phyloP scores from a whole-genome alignment of 2,113 vertebrate genomes.

The Psilopogon haemacephalus region DNA sequence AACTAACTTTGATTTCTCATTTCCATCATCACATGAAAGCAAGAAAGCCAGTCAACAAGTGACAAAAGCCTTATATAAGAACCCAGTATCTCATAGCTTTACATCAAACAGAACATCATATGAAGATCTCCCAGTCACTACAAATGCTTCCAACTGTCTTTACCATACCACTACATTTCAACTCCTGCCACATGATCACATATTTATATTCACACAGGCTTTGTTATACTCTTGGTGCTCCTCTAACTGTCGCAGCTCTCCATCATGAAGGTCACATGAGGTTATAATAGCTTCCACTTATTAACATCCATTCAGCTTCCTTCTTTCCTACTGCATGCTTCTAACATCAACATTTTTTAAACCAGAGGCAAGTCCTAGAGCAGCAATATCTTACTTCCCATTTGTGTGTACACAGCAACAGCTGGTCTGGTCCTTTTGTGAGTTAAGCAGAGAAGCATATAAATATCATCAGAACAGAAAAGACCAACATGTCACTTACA shows the following conservation, averaged over 20 bases:
- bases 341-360: neutral
- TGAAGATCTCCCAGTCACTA: neutral
- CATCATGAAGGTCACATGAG: neutral
- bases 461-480: neutral
- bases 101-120: neutral
- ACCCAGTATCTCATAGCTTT: neutral
- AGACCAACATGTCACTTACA: neutral
- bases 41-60: neutral
- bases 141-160: neutral
- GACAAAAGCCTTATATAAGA: neutral
- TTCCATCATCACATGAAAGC: neutral
- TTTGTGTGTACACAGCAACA: neutral
- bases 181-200: neutral
- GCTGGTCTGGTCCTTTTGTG: rapidly evolving
- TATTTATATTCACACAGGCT: neutral
- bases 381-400: neutral
- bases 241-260: neutral
- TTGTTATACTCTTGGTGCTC: neutral
- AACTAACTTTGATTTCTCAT: neutral
- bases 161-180: neutral
- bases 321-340: neutral
- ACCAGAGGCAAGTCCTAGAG: neutral
- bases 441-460: neutral
- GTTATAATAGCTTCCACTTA: neutral
- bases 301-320: neutral